These are phyloP conservation scores for Corythaixoides concolor DNA, from an alignment of 2,113 vertebrate species.

Conservation along the genomic window DNA sequence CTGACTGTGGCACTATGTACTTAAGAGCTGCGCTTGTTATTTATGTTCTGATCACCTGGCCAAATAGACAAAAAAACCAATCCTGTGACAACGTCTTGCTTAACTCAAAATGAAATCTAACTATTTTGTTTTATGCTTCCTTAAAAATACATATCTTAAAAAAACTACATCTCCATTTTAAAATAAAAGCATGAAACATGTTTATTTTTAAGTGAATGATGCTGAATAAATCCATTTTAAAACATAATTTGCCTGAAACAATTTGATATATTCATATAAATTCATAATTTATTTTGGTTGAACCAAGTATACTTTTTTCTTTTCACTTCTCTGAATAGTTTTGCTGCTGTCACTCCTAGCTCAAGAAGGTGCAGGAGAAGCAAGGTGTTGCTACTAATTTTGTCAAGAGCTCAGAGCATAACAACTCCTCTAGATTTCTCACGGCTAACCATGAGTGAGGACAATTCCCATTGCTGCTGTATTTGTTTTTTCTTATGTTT, in stretches of 20 bases:
- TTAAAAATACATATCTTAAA: neutral
- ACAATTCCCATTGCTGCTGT: neutral
- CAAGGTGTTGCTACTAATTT: neutral
- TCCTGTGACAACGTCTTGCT: neutral
- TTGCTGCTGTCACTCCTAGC: neutral
- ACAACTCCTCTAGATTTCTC: neutral
- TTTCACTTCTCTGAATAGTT: neutral
- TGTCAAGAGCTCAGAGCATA: neutral
- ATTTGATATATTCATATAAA: neutral
- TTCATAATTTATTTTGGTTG: neutral
- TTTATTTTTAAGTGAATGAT: neutral
- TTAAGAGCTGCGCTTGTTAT: neutral
- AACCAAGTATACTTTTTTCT: neutral
- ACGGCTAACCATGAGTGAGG: neutral
- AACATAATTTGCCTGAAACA: constrained; percentile 1
- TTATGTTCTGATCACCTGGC: neutral
- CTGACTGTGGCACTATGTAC: neutral
- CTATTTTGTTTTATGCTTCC: neutral
- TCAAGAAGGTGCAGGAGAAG: neutral
- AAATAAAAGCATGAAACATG: neutral
- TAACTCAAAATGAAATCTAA: neutral
- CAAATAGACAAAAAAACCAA: neutral
- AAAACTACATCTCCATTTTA: neutral
- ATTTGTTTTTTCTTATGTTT: neutral
- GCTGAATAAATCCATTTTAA: neutral